Percentiles rank a stretch among this genome's conserved stretches.
Conservation (phyloP, 2,888 invertebrate species). For the Conus canariensis region DNA sequence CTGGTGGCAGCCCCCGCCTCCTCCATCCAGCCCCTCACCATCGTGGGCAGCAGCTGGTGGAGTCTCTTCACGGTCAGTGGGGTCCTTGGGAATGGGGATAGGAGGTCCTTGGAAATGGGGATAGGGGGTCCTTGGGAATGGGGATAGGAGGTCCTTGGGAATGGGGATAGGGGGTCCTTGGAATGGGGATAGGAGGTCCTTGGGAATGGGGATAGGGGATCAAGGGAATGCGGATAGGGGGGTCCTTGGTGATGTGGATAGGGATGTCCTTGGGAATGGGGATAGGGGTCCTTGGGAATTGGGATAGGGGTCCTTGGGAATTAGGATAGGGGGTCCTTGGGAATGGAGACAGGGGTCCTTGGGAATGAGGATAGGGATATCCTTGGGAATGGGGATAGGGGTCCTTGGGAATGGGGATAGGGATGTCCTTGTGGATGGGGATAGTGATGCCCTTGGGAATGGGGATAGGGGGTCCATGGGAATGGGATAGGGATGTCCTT, state of each 20-base stretch:
- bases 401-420: too few relatives aligned
- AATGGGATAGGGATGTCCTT: background rate
- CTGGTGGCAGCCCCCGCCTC: constrained; percentile 27
- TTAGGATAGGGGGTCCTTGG: background rate
- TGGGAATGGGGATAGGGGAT: too few relatives aligned
- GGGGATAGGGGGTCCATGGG: too few relatives aligned
- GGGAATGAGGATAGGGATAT: background rate
- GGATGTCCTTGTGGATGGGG: background rate
- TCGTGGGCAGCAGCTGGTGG: constrained; percentile 30
- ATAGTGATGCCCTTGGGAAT: background rate
- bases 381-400: background rate
- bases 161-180: background rate
- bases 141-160: background rate
- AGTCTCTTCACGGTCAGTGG: constrained; percentile 33
- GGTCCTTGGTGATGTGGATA: too few relatives aligned
- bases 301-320: background rate
- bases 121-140: background rate
- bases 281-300: background rate
- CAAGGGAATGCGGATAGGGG: too few relatives aligned
- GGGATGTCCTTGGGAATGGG: background rate
- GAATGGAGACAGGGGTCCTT: background rate
- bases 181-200: too few relatives aligned
- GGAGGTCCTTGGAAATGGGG: too few relatives aligned
- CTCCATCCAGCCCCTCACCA: constrained; percentile 29
- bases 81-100: background rate